A percentile compares a stretch with the other conserved stretches of the same genome.
These are phyloP conservation scores for Chironomus tentans DNA, from an alignment of 2,888 invertebrate genomes.

Conservation along the genomic window DNA sequence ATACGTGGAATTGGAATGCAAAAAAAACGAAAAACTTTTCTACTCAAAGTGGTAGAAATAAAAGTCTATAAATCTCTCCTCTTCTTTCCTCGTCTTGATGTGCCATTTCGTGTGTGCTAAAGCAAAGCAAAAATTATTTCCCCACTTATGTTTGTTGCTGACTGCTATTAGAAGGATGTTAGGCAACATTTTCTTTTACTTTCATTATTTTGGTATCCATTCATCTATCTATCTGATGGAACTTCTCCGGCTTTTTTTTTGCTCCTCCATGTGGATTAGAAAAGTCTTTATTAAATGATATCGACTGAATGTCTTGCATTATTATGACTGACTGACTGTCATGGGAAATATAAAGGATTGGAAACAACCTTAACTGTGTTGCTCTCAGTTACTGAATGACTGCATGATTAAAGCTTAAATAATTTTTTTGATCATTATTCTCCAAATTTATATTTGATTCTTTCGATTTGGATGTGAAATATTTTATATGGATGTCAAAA, in stretches of 20 bases:
- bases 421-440: no score
- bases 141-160: background rate
- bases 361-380: no score
- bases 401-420: no score
- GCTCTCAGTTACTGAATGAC: no score
- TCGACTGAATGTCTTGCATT: no score
- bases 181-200: background rate
- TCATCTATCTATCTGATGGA: no score
- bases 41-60: conserved; percentile 7
- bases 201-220: background rate
- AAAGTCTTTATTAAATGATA: background rate
- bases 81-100: background rate
- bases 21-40: conserved; percentile 17
- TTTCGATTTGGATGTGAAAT: no score
- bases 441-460: no score
- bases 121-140: background rate
- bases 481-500: no score
- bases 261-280: background rate
- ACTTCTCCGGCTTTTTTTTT: background rate
- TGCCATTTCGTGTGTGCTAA: background rate
- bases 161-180: background rate
- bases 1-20: conserved; percentile 19
- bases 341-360: no score
- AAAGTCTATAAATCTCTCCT: conserved; percentile 26
- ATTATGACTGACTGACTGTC: no score